phyloP scores from a whole-genome alignment of 2,888 invertebrate species.

The Cataglyphis livida region DNA sequence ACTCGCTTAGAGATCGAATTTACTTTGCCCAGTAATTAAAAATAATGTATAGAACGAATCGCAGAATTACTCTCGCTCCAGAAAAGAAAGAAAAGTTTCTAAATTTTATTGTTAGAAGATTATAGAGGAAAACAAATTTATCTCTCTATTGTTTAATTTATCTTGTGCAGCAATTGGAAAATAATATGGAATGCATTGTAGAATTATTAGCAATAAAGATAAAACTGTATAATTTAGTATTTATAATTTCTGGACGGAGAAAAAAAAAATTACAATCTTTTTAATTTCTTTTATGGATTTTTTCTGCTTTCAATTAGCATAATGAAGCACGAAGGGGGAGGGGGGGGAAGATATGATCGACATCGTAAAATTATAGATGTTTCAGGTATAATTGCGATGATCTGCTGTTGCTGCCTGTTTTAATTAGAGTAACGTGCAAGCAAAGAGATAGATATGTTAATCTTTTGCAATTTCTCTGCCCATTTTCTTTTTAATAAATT shows the following conservation, averaged over 20 bases:
- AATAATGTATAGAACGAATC: not conserved
- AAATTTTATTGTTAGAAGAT: not conserved
- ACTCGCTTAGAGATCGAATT: not conserved
- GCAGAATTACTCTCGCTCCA: not conserved
- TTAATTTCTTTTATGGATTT: not conserved
- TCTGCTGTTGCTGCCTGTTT: constrained; percentile 9
- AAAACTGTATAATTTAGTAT: constrained; percentile 13
- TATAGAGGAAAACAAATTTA: not conserved
- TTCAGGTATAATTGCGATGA: not conserved
- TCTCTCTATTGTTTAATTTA: not conserved
- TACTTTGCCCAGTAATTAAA: constrained; percentile 22
- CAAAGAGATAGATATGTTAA: not conserved
- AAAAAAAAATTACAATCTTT: not conserved
- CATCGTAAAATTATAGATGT: constrained; percentile 13
- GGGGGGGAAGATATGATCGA: constrained; percentile 1
- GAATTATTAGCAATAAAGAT: not conserved
- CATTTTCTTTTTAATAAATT: not conserved
- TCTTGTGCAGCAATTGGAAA: not conserved
- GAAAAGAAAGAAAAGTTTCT: not conserved
- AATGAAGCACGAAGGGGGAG: constrained; percentile 6
- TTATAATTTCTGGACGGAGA: not conserved
- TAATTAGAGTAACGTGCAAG: constrained; percentile 19
- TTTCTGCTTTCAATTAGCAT: constrained; percentile 24
- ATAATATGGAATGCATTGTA: not conserved
- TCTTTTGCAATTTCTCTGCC: constrained; percentile 1